Evolutionary conservation across 2,888 invertebrate species (phyloP), one percentile per base, ranked within the genome.

Genomic region (Sarcophaga carnaria): DNA sequence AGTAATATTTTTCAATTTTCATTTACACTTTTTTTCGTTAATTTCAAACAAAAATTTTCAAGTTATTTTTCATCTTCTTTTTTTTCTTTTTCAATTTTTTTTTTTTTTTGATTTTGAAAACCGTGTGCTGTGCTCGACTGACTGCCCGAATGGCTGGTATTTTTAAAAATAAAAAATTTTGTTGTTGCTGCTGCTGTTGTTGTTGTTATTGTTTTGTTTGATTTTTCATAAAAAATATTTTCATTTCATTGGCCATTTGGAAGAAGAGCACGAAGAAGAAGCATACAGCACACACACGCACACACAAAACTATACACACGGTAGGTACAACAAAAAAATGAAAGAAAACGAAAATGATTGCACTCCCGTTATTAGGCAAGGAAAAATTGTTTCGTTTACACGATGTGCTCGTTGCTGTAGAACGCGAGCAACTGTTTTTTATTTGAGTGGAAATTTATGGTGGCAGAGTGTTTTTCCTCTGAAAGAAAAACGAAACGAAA

Each of bases 391-490:
- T 79, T 49, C 22, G 4, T 66, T n/a, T 59, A 22, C n/a, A 22
- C 75, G 71, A 69, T 87, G 76, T 82, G 79, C 79, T 79, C 81
- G 81, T 82, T 76, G 75, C 79, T 82, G 71, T 49, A 47, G 84
- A 81, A 79, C 81, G 81, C 79, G 81, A 87, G 78, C 81, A 84
- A 87, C 87, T 87, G 84, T 72, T 78, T 85, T 37, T 60, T 62
- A 71, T 47, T 78, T 78, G 49, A 25, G 17, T 80, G 59, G 3
- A 49, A 76, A 84, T 45, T 37, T 4, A 14, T 54, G 12, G 54
- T 54, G 54, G 20, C 14, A 59, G 54, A 63, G 37, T 37, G 37
- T 37, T 37, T 37, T 37, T 37, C 37, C 37, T 37, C 8, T 10
- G 10, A 37, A 37, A 37, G 8, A 10, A 8, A 37, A 37, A 10